A percentile compares a stretch with the other conserved stretches of the same genome.
phyloP scores from a whole-genome alignment of 1,140 invertebrate species.

The Zaprionus lachaisei region DNA sequence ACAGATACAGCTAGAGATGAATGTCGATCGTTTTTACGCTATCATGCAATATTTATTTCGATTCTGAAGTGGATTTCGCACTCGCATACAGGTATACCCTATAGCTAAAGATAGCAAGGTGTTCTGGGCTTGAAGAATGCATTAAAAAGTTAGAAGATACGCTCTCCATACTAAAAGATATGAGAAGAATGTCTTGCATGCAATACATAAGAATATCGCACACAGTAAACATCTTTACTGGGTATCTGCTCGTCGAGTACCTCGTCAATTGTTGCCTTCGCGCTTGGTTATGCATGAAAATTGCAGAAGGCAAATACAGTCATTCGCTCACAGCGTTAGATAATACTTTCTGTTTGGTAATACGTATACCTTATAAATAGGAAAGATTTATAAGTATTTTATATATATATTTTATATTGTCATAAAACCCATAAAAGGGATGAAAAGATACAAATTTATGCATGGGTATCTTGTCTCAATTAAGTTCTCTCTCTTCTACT shows the following conservation, averaged over 20 bases:
- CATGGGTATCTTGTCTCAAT: not conserved
- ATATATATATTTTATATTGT: too few species aligned
- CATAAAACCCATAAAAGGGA: not conserved
- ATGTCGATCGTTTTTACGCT: not conserved
- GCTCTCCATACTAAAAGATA: not conserved
- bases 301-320: constrained; percentile 7
- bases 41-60: constrained; percentile 26
- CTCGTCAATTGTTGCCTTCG: not conserved
- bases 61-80: constrained; percentile 4
- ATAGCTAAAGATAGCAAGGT: not conserved
- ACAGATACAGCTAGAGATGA: constrained; percentile 15
- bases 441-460: not conserved
- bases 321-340: not conserved
- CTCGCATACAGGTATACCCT: constrained; percentile 6
- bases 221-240: too few species aligned
- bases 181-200: not conserved
- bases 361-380: not conserved
- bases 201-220: too few species aligned
- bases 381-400: not conserved
- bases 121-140: not conserved
- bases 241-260: not conserved
- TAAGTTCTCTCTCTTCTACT: not conserved
- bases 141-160: not conserved
- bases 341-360: not conserved
- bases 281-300: constrained; percentile 5